These are phyloP conservation scores for Planococcus citri DNA, from an alignment of 1,140 invertebrate genomes.

Conservation along the genomic window DNA sequence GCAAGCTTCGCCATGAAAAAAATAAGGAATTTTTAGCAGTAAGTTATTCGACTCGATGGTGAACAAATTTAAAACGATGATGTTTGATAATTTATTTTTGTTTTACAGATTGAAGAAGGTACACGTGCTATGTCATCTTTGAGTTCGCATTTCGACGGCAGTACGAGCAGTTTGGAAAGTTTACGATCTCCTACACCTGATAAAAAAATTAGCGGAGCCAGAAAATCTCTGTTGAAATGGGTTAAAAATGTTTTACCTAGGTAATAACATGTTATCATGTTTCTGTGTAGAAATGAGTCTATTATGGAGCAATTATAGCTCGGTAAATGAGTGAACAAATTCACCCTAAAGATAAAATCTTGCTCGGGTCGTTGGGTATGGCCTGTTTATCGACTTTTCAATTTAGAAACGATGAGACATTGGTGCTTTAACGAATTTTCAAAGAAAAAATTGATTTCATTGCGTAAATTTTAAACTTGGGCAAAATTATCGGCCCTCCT, in stretches of 20 bases:
- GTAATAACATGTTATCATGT: too few species aligned
- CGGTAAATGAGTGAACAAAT: too few species aligned
- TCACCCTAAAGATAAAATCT: too few species aligned
- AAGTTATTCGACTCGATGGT: background rate
- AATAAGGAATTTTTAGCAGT: constrained; percentile 9
- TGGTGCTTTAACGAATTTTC: too few species aligned
- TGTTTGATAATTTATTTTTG: background rate
- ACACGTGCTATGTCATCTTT: constrained; percentile 78
- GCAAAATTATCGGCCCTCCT: too few species aligned
- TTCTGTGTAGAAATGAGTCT: constrained; percentile 29
- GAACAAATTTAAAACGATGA: background rate
- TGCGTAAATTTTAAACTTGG: too few species aligned
- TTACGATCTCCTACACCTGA: constrained; percentile 35
- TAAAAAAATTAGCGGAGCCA: constrained; percentile 76
- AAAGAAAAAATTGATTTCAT: too few species aligned
- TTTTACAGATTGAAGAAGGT: constrained; percentile 83
- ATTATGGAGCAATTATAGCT: too few species aligned
- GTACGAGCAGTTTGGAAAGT: constrained; percentile 66
- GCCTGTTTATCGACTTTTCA: too few species aligned
- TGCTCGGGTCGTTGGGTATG: too few species aligned
- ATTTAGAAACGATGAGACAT: too few species aligned
- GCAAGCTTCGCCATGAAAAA: constrained; percentile 9
- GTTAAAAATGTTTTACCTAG: constrained; percentile 84
- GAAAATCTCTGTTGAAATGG: constrained; percentile 87
- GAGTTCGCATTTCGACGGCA: constrained; percentile 58